These are phyloP conservation scores for Pipistrellus pygmaeus DNA, from an alignment of 2,797 vertebrate species.

Conservation along the genomic window DNA sequence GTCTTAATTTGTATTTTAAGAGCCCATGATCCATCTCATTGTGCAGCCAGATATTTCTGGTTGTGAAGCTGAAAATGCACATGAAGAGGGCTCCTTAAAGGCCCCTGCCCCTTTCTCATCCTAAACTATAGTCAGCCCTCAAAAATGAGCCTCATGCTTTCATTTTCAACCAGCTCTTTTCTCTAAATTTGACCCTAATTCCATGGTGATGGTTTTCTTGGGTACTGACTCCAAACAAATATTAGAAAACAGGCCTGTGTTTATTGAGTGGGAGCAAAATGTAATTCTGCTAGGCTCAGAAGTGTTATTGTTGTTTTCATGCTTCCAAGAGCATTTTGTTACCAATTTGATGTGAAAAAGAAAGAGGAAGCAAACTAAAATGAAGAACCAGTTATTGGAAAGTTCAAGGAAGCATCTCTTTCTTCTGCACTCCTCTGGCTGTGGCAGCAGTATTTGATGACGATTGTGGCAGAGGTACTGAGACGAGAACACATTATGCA, in stretches of 20 bases:
- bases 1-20: neutral
- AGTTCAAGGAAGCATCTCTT: neutral
- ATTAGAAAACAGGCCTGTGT: neutral
- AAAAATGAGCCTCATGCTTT: slow-evolving; percentile 5
- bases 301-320: slow-evolving; percentile 47
- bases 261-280: slow-evolving; percentile 1
- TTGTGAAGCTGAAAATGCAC: neutral
- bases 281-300: neutral
- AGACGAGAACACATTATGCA: neutral
- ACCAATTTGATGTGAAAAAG: neutral
- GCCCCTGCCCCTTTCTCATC: neutral
- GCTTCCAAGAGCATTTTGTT: slow-evolving; percentile 24
- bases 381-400: neutral
- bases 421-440: neutral
- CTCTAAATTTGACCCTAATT: slow-evolving; percentile 45
- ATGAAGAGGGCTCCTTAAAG: neutral
- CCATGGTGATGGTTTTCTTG: slow-evolving; percentile 38
- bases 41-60: neutral
- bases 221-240: slow-evolving; percentile 7
- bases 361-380: neutral
- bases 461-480: neutral
- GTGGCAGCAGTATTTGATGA: neutral
- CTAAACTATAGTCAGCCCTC: neutral
- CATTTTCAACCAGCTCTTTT: neutral
- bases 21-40: neutral